Conservation (phyloP, 2,797 vertebrate species). For the Pangasius macronema region DNA sequence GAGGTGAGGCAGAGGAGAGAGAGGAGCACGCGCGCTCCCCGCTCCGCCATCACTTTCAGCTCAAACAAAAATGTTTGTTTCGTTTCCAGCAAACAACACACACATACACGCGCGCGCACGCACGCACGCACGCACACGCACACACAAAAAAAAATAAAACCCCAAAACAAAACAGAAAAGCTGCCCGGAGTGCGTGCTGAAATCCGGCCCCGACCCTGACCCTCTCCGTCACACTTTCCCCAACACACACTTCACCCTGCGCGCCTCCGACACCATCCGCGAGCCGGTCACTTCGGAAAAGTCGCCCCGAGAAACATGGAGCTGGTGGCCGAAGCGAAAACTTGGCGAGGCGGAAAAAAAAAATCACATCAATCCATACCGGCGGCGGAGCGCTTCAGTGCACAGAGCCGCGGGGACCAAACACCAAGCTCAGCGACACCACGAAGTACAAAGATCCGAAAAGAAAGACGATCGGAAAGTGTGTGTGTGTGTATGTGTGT, state of each 20-base stretch:
- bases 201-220: constrained; percentile 45
- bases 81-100: not conserved
- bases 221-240: constrained; percentile 56
- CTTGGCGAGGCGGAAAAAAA: constrained; percentile 68
- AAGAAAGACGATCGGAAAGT: constrained; percentile 45
- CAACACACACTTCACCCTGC: constrained; percentile 67
- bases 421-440: not conserved
- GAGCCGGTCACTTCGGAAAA: constrained; percentile 68
- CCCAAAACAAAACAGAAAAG: constrained; percentile 32
- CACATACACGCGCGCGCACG: not conserved
- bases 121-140: too few relatives aligned
- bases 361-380: constrained; percentile 78
- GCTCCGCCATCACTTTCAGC: constrained; percentile 85
- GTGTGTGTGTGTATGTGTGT: too few relatives aligned
- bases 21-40: constrained; percentile 81
- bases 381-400: constrained; percentile 50
- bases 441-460: constrained; percentile 27
- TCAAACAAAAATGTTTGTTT: constrained; percentile 71
- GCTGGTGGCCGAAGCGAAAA: constrained; percentile 63
- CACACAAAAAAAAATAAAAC: too few relatives aligned
- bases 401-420: not conserved
- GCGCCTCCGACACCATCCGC: constrained; percentile 68
- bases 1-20: constrained; percentile 81
- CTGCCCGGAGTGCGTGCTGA: constrained; percentile 55
- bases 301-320: constrained; percentile 72